Base-by-base conservation (phyloP, 1,140 invertebrate species). In the Sipha flava region DNA sequence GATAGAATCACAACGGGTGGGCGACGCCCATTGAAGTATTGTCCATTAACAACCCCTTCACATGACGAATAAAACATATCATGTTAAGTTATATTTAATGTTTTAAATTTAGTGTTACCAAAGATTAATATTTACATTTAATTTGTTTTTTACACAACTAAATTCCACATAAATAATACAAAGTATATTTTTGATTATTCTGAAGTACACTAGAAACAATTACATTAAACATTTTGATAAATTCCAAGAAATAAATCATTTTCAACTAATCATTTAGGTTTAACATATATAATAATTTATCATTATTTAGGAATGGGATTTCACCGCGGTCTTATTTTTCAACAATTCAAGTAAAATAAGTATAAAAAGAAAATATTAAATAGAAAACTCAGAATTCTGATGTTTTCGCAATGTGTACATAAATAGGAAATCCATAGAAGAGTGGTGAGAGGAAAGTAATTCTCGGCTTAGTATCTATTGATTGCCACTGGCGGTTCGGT, bases 1-100 rank as follows among this genome's bases (percentile, higher is more conserved):
- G 73, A 77, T 52, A 37, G 26, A 29, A 75, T 59, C 23, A 77
- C 34, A 77, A 59, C 12, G 73, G 34, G 73, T 77, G 73, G 73
- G 73, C 73, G 73, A 77, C 73, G 73, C 73, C 73, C 49, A 77
- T 52, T n/a, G 52, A 37, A 54, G 34, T 47, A 54, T 73, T 73
- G 66, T 57, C 73, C 73, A 77, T 77, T 59, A 40, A 77, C 73
- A 57, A 59, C 73, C 73, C 49, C 52, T 59, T 77, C 16, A 70
- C 23, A 26, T 21, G 34, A 70, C 47, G 40, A 70, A 70, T 70
- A 70, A 70, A 70, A 70, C 43, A 70, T 70, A 14, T 47, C 4
- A 31, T 47, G 23, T 23, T 29, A 2, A 45, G 23, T 18, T 70
- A 1, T 47, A 21, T 45, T 70, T 70, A 3, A n/a, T 40, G 40